phyloP scores from a whole-genome alignment of 1,140 invertebrate species.

The Pogonomyrmex barbatus region DNA sequence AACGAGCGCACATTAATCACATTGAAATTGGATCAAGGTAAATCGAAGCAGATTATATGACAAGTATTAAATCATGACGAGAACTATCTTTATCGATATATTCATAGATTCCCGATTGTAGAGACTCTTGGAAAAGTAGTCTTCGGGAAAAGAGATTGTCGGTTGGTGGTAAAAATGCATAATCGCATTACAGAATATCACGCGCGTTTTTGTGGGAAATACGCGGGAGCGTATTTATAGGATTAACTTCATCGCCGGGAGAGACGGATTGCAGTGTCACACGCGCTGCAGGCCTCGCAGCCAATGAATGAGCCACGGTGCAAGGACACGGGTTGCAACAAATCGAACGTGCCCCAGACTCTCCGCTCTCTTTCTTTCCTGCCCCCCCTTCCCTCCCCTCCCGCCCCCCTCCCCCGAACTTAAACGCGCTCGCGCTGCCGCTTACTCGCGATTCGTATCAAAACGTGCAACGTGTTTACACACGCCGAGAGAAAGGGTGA shows the following conservation, averaged over 20 bases:
- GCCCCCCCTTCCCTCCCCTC: slow-evolving; percentile 16
- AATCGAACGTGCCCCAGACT: slow-evolving; percentile 76
- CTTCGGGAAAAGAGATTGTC: slow-evolving; percentile 8
- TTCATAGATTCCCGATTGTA: slow-evolving; percentile 1
- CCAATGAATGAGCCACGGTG: slow-evolving; percentile 76
- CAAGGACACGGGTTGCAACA: slow-evolving; percentile 72
- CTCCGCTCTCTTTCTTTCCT: slow-evolving; percentile 78
- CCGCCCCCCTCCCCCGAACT: slow-evolving; percentile 63
- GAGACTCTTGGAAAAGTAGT: neutral
- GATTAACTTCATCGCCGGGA: slow-evolving; percentile 70
- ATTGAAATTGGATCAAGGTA: neutral
- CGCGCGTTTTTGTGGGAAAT: slow-evolving; percentile 62
- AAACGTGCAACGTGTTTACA: slow-evolving; percentile 32
- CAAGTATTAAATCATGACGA: neutral
- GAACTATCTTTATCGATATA: neutral
- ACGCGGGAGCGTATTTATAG: slow-evolving; percentile 73
- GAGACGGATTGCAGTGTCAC: slow-evolving; percentile 71
- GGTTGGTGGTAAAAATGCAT: slow-evolving; percentile 18
- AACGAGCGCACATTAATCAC: neutral
- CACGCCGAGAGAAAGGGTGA: slow-evolving; percentile 48
- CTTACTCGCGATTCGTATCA: slow-evolving; percentile 75
- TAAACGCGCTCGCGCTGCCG: slow-evolving; percentile 69
- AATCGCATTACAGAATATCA: slow-evolving; percentile 43
- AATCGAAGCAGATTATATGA: neutral
- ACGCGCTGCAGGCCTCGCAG: slow-evolving; percentile 65